Base-by-base conservation (phyloP, 2,113 vertebrate species). In the Talpa occidentalis region DNA sequence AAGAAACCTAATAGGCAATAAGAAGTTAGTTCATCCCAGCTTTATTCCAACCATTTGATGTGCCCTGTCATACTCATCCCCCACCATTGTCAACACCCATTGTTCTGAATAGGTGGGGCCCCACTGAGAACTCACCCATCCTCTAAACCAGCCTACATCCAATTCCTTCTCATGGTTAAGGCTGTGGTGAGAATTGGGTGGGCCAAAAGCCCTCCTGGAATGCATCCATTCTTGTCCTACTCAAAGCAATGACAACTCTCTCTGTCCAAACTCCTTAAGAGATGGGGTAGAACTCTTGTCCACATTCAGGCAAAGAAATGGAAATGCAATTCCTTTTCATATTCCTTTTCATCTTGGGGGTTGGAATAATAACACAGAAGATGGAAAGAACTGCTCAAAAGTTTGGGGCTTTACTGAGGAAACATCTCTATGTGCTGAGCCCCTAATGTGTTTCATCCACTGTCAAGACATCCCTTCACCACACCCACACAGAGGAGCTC, bases 231-330 rank as follows among this genome's bases (percentile, higher is more conserved):
- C 44, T 79, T 79, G 85, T 78, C 3, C 28, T 72, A 19, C 26
- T 86, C 88, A 94, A n/a, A 74, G 15, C 56, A 74, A 7, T 62
- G 49, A 67, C 21, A 40, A 47, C 12, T 0, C 2, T 64, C 35
- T 66, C 82, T 93, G 70, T 59, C 40, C 42, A 78, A 86, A 70
- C 87, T 84, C 47, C 47, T 60, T 47, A 87, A 87, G 40, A 88
- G 59, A 66, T 35, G 6, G 82, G 21, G 82, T 14, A 54, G 44
- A 6, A 77, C 85, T 67, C 69, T 94, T 32, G 30, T 12, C 21
- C 3, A 28, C 0, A 8, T 19, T 15, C 17, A 81, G 60, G 59
- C 40, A 76, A 79, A 91, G n/a, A 54, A 79, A 73, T 40, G 24
- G n/a, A 83, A 78, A 81, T 0, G 6, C 4, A 32, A 21, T 10